These are phyloP conservation scores for Wasmannia auropunctata DNA, from an alignment of 1,140 invertebrate genomes.

Conservation along the genomic window DNA sequence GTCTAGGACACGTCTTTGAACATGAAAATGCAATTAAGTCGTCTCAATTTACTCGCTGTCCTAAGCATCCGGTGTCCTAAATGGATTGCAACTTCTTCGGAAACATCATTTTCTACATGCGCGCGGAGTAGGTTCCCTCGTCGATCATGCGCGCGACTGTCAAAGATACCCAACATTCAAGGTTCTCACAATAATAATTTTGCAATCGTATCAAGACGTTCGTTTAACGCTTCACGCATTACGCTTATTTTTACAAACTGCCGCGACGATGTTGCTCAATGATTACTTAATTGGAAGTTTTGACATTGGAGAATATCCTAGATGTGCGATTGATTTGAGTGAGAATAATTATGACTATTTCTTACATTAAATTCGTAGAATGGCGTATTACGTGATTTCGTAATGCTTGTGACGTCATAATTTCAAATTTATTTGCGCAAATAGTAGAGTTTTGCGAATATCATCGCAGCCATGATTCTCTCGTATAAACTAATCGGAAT, in stretches of 20 bases:
- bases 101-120: not conserved
- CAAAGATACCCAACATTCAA: not conserved
- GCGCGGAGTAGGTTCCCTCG: not conserved
- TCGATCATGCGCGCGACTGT: not conserved
- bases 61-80: slow-evolving; percentile 50
- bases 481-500: not conserved
- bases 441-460: not conserved
- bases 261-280: not conserved
- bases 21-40: slow-evolving; percentile 76
- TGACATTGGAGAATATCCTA: not conserved
- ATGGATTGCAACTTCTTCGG: slow-evolving; percentile 9
- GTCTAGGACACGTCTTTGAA: slow-evolving; percentile 78
- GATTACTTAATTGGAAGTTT: too few relatives aligned
- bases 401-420: not conserved
- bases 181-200: not conserved
- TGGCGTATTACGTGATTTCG: not conserved
- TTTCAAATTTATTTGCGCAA: not conserved
- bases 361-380: not conserved
- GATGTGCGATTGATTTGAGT: not conserved
- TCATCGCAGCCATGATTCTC: not conserved
- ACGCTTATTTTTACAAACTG: not conserved
- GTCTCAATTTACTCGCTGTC: slow-evolving; percentile 39
- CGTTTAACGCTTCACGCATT: not conserved
- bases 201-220: not conserved
- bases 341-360: not conserved